phyloP scores from a whole-genome alignment of 2,113 vertebrate species.

The Ginglymostoma cirratum region DNA sequence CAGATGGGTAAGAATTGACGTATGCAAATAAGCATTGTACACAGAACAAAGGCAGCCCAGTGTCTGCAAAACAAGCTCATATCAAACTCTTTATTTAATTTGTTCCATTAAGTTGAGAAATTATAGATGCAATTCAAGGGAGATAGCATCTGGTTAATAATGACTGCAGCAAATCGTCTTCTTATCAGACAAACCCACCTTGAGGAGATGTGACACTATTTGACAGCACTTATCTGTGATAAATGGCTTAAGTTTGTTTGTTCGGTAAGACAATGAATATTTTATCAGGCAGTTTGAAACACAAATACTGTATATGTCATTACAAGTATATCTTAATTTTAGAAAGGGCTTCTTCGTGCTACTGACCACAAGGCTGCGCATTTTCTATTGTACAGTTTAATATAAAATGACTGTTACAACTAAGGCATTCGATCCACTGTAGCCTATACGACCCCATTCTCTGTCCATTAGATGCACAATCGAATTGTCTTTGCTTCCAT shows the following conservation, averaged over 20 bases:
- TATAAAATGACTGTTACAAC: not conserved
- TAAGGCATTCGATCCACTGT: not conserved
- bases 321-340: constrained; percentile 24
- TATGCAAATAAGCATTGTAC: constrained; percentile 9
- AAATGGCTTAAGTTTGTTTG: constrained; percentile 41
- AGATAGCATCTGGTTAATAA: constrained; percentile 44
- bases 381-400: constrained; percentile 14
- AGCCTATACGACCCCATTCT: not conserved
- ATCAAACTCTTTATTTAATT: constrained; percentile 36
- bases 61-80: not conserved
- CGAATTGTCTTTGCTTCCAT: not conserved
- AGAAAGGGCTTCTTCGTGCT: not conserved
- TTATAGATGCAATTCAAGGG: constrained; percentile 44
- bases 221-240: constrained; percentile 42
- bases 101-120: constrained; percentile 36
- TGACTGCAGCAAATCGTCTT: constrained; percentile 7
- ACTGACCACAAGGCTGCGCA: not conserved
- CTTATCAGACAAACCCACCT: constrained; percentile 39
- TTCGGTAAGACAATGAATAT: constrained; percentile 40
- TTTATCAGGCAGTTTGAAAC: constrained; percentile 19
- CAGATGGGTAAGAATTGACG: constrained; percentile 1
- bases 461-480: not conserved
- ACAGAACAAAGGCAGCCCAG: not conserved
- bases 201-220: not conserved
- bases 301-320: not conserved